Conservation (phyloP, 2,888 invertebrate species). For the Luperina testacea region DNA sequence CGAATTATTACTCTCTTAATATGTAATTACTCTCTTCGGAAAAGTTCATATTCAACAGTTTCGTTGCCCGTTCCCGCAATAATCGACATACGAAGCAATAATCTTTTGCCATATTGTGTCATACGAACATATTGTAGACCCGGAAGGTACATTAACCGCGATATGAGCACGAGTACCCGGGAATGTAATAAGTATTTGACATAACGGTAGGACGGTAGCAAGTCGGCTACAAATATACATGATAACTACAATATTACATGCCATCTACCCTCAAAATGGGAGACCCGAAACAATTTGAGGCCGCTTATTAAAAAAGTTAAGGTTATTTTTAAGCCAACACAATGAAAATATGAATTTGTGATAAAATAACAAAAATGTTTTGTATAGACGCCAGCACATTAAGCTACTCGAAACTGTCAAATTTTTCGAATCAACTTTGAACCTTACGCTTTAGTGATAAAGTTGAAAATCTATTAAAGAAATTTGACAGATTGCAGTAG, state of each 20-base stretch:
- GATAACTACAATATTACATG: slow-evolving; percentile 54
- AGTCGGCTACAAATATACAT: slow-evolving; percentile 49
- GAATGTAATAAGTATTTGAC: slow-evolving; percentile 60
- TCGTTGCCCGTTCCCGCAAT: slow-evolving; percentile 8
- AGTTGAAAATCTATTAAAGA: no score
- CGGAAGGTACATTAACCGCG: slow-evolving; percentile 38
- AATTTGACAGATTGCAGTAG: no score
- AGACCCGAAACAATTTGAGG: slow-evolving; percentile 41
- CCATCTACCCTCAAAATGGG: slow-evolving; percentile 45
- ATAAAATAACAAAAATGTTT: slow-evolving; percentile 2
- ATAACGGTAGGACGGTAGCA: slow-evolving; percentile 30
- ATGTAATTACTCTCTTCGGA: neutral
- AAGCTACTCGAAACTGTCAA: no score
- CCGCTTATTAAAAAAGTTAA: slow-evolving; percentile 53
- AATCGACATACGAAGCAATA: slow-evolving; percentile 32
- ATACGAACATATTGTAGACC: slow-evolving; percentile 33
- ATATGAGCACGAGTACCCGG: slow-evolving; percentile 44
- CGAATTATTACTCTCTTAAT: neutral
- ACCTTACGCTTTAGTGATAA: no score
- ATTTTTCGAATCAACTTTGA: no score
- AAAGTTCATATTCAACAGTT: neutral
- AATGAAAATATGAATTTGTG: neutral
- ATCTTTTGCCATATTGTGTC: slow-evolving; percentile 39
- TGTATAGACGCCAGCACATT: no score
- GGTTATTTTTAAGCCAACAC: slow-evolving; percentile 21